Evolutionary conservation across 2,888 invertebrate species (phyloP), one percentile per base, ranked within the genome.

Genomic region (Carterocephalus palaemon): DNA sequence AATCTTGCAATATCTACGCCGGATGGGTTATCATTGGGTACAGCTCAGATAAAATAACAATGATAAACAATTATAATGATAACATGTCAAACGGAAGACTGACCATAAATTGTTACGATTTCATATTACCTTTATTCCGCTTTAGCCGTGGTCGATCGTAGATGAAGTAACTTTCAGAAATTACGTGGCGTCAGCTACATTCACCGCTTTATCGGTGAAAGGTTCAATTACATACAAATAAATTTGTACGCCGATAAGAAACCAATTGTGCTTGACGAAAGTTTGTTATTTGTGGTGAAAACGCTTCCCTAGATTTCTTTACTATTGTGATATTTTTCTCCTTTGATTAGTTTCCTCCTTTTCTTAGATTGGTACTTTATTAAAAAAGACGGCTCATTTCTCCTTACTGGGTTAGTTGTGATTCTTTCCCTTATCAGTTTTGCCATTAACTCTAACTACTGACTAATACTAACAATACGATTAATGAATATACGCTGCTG

Each of bases 191-290:
- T 26, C 32, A 26, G 28, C 24, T 37, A 48, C 69, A 57, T 70
- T 79, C 72, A 67, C n/a, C n/a, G n/a, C 72, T 74, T 66, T 71
- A 68, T 65, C 55, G 62, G 78, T 78, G 78, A 80, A 79, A 80
- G 80, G 71, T 65, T 58, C 43, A 54, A 51, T 56, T 54, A 50
- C 46, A 60, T 54, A 48, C 54, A 59, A 56, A 67, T 42, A 33
- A 33, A 41, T 28, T 42, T 33, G 28, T 31, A 62, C 58, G 64
- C 65, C 69, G 64, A 66, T 60, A 52, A 59, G 54, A 57, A 53
- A 52, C 45, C 47, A 42, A 31, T 48, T 55, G 40, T 54, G 48
- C 41, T 50, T 43, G 26, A 49, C 53, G 49, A 53, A 52, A 51
- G 42, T 41, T 38, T 47, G 46, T 22, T 15, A 31, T 36, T 43